Percentiles rank a stretch among this genome's conserved stretches.
These are phyloP conservation scores for Brachyalestes nurse DNA, from an alignment of 2,797 vertebrate genomes.

Conservation along the genomic window DNA sequence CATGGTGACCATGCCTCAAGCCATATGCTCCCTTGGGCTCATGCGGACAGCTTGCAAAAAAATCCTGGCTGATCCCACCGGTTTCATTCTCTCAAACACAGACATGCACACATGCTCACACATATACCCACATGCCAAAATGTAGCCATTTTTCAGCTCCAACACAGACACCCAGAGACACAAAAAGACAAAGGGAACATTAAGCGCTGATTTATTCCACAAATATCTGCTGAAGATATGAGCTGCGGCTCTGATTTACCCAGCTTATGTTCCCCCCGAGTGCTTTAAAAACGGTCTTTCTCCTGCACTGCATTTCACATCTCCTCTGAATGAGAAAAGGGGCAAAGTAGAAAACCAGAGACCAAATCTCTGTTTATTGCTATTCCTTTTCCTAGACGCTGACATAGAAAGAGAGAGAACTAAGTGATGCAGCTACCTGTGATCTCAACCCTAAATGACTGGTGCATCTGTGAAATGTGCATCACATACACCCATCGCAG, in stretches of 20 bases:
- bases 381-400: background rate
- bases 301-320: slow-evolving; percentile 17
- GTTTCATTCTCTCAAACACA: slow-evolving; percentile 27
- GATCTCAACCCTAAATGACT: background rate
- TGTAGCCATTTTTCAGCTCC: slow-evolving; percentile 28
- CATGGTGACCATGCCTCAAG: slow-evolving; percentile 68
- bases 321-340: background rate
- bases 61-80: slow-evolving; percentile 37
- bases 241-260: slow-evolving; percentile 11
- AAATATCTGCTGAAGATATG: slow-evolving; percentile 39
- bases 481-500: background rate
- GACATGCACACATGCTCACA: slow-evolving; percentile 31
- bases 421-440: background rate
- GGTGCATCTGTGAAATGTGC: background rate
- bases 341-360: slow-evolving; percentile 4
- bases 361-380: slow-evolving; percentile 9
- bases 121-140: slow-evolving; percentile 5
- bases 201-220: slow-evolving; percentile 48
- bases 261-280: slow-evolving; percentile 37
- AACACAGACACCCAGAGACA: background rate
- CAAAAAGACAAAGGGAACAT: slow-evolving; percentile 22
- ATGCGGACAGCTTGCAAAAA: slow-evolving; percentile 46
- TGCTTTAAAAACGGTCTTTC: slow-evolving; percentile 30
- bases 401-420: background rate
- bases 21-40: slow-evolving; percentile 71